Evolutionary conservation across 1,140 invertebrate genomes (phyloP).

Genomic region (Samia ricini): DNA sequence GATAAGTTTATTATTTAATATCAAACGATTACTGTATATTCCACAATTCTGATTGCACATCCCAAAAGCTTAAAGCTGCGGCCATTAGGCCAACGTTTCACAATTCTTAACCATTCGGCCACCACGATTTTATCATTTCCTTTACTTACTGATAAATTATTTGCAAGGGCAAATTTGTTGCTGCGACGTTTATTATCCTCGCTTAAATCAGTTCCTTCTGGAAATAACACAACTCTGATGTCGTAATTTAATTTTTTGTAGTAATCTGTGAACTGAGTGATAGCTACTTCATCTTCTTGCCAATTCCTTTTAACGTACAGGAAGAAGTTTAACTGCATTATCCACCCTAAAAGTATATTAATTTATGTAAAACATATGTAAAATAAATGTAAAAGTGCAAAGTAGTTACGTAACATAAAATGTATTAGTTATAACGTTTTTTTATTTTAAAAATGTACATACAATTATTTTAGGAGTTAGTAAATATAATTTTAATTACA

Average conservation of each 20-base stretch:
- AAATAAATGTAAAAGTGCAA: background rate
- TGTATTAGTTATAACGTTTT: too few relatives aligned
- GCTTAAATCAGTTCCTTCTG: conserved; percentile 93
- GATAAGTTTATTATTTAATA: too few relatives aligned
- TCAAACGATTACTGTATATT: too few relatives aligned
- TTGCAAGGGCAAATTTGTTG: conserved; percentile 84
- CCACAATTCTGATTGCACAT: too few relatives aligned
- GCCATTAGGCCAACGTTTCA: too few relatives aligned
- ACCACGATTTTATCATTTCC: background rate
- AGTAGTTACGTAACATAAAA: too few relatives aligned
- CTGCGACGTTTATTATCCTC: conserved; percentile 84
- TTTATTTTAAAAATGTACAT: too few relatives aligned
- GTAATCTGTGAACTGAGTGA: conserved; percentile 86
- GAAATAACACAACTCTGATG: conserved; percentile 88
- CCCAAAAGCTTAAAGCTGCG: too few relatives aligned
- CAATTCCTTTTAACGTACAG: conserved; percentile 91
- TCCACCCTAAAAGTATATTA: conserved; percentile 83
- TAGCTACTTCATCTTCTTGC: conserved; percentile 84
- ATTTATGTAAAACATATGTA: background rate
- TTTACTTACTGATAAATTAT: conserved; percentile 79
- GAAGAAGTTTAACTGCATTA: conserved; percentile 92
- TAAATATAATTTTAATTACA: too few relatives aligned
- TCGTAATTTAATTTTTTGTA: conserved; percentile 81
- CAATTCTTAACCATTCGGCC: too few relatives aligned
- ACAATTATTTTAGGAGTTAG: too few relatives aligned